Evolutionary conservation across 1,140 invertebrate genomes (phyloP).

Genomic region (Atopsyche davidsoni): DNA sequence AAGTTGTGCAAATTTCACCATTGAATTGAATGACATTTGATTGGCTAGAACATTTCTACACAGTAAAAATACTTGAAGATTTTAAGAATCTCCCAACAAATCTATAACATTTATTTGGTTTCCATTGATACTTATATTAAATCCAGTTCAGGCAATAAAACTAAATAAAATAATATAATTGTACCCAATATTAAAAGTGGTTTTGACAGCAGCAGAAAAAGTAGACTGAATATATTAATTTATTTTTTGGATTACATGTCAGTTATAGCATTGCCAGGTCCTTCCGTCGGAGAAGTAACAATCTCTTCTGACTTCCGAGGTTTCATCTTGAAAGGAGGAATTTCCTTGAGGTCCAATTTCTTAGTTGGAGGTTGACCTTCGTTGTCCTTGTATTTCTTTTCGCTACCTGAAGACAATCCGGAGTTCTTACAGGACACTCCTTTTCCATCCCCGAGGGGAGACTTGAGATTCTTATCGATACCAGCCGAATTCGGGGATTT

Average conservation of each 20-base stretch:
- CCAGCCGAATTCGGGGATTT: slow-evolving; percentile 51
- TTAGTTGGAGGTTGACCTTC: slow-evolving; percentile 42
- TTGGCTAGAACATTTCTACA: too few relatives aligned
- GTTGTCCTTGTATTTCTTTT: slow-evolving; percentile 40
- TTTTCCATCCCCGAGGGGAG: slow-evolving; percentile 36
- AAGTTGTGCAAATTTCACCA: too few relatives aligned
- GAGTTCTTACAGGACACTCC: slow-evolving; percentile 37
- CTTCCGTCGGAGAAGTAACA: slow-evolving; percentile 10
- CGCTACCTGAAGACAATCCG: slow-evolving; percentile 34
- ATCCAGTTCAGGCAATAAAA: too few relatives aligned
- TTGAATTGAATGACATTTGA: too few relatives aligned
- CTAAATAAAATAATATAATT: too few relatives aligned
- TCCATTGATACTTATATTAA: too few relatives aligned
- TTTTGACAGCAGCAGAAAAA: too few relatives aligned
- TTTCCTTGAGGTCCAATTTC: slow-evolving; percentile 46
- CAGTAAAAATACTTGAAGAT: too few relatives aligned
- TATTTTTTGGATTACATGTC: slow-evolving; percentile 15
- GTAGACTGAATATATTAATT: too few relatives aligned
- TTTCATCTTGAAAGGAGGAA: slow-evolving; percentile 44
- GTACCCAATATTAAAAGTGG: too few relatives aligned
- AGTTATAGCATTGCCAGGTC: slow-evolving; percentile 23
- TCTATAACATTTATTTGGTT: too few relatives aligned
- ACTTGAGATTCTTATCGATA: slow-evolving; percentile 45
- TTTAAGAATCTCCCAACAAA: too few relatives aligned
- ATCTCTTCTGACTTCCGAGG: slow-evolving; percentile 28